Evolutionary conservation across 2,888 invertebrate species (phyloP), one percentile per base, ranked within the genome.

Genomic region (Meloe dianella): DNA sequence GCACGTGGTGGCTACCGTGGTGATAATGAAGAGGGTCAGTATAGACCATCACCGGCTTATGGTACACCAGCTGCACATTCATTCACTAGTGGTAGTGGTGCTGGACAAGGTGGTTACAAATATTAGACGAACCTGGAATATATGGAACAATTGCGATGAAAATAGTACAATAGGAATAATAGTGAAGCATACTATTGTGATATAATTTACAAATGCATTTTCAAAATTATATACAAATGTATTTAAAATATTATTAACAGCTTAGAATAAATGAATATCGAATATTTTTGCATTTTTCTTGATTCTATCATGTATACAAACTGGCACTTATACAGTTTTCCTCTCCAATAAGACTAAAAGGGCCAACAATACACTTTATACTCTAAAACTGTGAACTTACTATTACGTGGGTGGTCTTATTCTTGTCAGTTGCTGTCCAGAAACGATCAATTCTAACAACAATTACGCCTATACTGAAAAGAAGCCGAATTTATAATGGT

Each of bases 1-100:
- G 74, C 74, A 30, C 73, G 75, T 38, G 76, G 76, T 9, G 74
- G 72, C 27, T 70, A 70, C 27, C 69, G 70, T 14, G 70, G 69
- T 38, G 71, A 66, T 24, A 59, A 68, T 8, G 64, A 72, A 47
- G 70, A 69, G 14, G 70, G 69, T 9, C 64, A 68, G 30, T 69
- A 71, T 24, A 51, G 65, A 9, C 51, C 59, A 32, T 35, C 60
- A 1, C 14, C 27, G 2, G 14, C 14, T 51, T 61, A 61, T 57
- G 63, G 57, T 14, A 58, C 57, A 12, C 65, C 63, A 5, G 60
- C 35, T 17, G 58, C 17, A 57, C 61, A 61, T 35, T 29, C 57
- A 7, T 47, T 59, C 59, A 5, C 17, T 20, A 9, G 47, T 35
- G 35, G 35, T 14, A 7, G 1, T 14, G 35, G 29, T 27, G 10